Percentiles rank a stretch among this genome's conserved stretches.
Conservation (phyloP, 2,113 vertebrate species). For the Brevimyrus niger region DNA sequence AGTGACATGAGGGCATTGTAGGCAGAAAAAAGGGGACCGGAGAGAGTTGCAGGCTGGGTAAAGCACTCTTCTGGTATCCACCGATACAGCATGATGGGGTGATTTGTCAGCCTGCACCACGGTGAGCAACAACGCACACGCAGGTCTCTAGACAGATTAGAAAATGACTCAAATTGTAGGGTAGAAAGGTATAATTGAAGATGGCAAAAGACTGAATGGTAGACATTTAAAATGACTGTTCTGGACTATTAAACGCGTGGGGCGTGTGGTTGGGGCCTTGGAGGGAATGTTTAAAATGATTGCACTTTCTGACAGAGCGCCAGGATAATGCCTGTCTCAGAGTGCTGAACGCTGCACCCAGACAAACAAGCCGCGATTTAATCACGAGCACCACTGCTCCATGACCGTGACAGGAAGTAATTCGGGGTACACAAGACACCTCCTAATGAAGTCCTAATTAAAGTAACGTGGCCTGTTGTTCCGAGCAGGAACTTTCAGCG, state of each 20-base stretch:
- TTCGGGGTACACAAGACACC: conserved; percentile 51
- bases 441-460: conserved; percentile 58
- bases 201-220: conserved; percentile 95
- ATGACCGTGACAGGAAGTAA: conserved; percentile 50
- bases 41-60: conserved; percentile 62
- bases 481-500: conserved; percentile 34
- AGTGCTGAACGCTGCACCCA: conserved; percentile 34
- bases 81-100: conserved; percentile 76
- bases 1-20: not conserved
- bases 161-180: conserved; percentile 99
- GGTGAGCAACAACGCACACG: conserved; percentile 66
- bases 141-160: conserved; percentile 77
- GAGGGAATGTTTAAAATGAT: conserved; percentile 77
- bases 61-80: conserved; percentile 68
- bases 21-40: not conserved
- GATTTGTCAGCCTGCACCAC: conserved; percentile 85
- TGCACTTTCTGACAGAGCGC: conserved; percentile 75
- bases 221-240: conserved; percentile 97
- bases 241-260: conserved; percentile 82
- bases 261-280: conserved; percentile 75
- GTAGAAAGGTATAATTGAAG: conserved; percentile 99
- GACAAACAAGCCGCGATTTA: conserved; percentile 48
- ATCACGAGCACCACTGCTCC: conserved; percentile 47
- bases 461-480: conserved; percentile 44
- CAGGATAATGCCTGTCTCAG: conserved; percentile 60